These are phyloP conservation scores for Tipula vernalis DNA, from an alignment of 2,888 invertebrate species.

Conservation along the genomic window DNA sequence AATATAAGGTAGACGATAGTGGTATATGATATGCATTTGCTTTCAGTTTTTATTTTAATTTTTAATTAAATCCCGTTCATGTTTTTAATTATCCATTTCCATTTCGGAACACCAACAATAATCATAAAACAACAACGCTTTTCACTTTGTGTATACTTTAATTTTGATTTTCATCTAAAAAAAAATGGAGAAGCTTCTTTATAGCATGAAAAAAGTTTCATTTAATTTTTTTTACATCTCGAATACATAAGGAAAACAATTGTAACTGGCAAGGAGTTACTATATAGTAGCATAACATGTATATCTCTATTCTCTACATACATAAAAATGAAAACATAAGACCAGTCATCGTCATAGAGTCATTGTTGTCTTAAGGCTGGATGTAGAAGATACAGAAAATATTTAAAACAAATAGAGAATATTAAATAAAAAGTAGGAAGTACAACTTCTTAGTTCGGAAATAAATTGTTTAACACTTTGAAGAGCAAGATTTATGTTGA, in stretches of 20 bases:
- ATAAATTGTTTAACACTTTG: not conserved
- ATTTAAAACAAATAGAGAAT: not conserved
- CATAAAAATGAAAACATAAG: not conserved
- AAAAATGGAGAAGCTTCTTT: not conserved
- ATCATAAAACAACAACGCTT: not conserved
- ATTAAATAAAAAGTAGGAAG: not conserved
- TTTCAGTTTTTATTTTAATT: not conserved
- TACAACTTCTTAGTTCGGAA: not conserved
- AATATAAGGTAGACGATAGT: not conserved
- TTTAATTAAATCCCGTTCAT: not conserved
- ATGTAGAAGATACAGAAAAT: not conserved
- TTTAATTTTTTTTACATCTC: not conserved
- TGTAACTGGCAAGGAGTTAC: not conserved
- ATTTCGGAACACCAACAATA: not conserved
- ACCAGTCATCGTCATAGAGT: not conserved
- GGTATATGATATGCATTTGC: not conserved
- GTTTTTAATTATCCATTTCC: not conserved
- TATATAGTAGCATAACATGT: not conserved
- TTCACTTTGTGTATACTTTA: not conserved
- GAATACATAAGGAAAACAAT: not conserved
- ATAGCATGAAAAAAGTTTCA: not conserved
- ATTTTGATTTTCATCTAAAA: not conserved
- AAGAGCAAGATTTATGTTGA: not conserved
- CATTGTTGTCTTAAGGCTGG: not conserved
- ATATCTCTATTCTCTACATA: not conserved